Percentiles rank a stretch among this genome's conserved stretches.
phyloP scores from a whole-genome alignment of 2,797 vertebrate genomes.

The Bradypodion ventrale region DNA sequence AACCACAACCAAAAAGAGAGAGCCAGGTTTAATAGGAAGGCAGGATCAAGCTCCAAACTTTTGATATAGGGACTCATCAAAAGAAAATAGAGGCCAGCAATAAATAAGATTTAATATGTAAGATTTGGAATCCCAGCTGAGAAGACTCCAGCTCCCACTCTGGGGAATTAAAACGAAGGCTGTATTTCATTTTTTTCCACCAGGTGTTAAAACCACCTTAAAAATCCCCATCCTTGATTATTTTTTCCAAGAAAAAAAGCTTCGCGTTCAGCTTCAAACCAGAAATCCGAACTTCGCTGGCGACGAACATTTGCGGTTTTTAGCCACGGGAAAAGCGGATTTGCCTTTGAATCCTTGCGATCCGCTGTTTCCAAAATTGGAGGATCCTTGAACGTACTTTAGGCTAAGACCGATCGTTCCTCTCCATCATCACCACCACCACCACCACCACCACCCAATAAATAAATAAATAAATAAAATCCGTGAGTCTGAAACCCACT shows the following conservation, averaged over 20 bases:
- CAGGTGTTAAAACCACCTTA: background rate
- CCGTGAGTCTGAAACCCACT: background rate
- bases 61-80: background rate
- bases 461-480: no score
- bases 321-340: background rate
- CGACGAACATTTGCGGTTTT: background rate
- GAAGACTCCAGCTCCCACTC: no score
- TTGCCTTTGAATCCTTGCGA: background rate
- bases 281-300: background rate
- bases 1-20: no score
- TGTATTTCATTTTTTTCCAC: accelerated
- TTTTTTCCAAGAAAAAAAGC: background rate
- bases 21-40: background rate
- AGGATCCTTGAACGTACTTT: no score
- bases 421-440: no score
- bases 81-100: background rate
- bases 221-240: background rate
- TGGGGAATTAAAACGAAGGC: background rate
- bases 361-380: background rate
- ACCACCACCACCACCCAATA: no score
- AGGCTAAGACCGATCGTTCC: no score
- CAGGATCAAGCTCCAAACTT: background rate
- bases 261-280: background rate
- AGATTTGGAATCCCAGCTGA: no score
- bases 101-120: background rate